Conservation (phyloP, 2,797 vertebrate species). For the Micropoecilia bifurca region DNA sequence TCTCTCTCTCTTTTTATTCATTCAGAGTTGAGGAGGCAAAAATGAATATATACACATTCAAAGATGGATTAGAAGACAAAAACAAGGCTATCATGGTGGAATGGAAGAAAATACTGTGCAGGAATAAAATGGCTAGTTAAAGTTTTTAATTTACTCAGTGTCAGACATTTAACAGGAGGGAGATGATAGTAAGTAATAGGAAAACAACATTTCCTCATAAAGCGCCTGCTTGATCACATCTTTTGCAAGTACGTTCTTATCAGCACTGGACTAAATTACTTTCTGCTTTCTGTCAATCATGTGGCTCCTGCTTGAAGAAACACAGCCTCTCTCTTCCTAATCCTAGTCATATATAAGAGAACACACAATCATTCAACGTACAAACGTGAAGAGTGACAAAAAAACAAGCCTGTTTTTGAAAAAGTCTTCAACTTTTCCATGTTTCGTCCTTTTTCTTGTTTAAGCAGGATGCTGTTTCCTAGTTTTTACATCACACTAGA, state of each 20-base stretch:
- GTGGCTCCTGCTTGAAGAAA: slow-evolving; percentile 12
- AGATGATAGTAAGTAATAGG: background rate
- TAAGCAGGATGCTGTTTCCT: background rate
- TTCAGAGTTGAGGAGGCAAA: slow-evolving; percentile 52
- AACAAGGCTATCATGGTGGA: slow-evolving; percentile 37
- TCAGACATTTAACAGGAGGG: slow-evolving; percentile 13
- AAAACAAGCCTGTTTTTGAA: background rate
- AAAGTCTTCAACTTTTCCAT: background rate
- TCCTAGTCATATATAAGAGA: background rate
- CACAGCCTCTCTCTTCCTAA: background rate
- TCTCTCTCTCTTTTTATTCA: slow-evolving; percentile 19
- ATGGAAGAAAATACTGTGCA: slow-evolving; percentile 2
- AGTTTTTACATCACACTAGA: slow-evolving; percentile 12
- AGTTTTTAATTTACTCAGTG: slow-evolving; percentile 12
- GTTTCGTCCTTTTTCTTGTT: background rate
- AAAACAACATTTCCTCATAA: slow-evolving; percentile 8
- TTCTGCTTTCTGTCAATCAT: slow-evolving; percentile 22
- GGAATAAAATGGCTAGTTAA: slow-evolving; percentile 24
- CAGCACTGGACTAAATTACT: slow-evolving; percentile 8
- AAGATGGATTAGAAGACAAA: slow-evolving; percentile 47
- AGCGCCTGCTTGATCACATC: slow-evolving; percentile 9
- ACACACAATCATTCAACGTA: slow-evolving; percentile 1
- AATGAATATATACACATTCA: slow-evolving; percentile 52
- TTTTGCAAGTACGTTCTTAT: slow-evolving; percentile 13
- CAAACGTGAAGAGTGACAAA: slow-evolving; percentile 4